These are phyloP conservation scores for Coremacera marginata DNA, from an alignment of 2,888 invertebrate genomes.

Conservation along the genomic window DNA sequence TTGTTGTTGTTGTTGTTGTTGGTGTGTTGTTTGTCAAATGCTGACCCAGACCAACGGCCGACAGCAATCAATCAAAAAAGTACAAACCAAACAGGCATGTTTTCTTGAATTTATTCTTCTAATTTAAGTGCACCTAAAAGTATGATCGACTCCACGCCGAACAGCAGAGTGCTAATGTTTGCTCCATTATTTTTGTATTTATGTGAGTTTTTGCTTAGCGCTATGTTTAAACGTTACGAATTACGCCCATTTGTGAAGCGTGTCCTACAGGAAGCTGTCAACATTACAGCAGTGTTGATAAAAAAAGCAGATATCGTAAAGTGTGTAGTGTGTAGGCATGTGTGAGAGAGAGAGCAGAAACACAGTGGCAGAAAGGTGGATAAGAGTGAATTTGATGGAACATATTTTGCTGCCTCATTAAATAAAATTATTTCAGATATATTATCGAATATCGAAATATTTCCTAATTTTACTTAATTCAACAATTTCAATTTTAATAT, in stretches of 20 bases:
- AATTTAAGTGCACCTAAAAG: conserved; percentile 1
- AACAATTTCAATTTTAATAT: too few species aligned
- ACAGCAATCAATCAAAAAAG: conserved; percentile 33
- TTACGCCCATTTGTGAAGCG: conserved; percentile 5
- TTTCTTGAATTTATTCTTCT: neutral
- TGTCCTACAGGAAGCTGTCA: too few species aligned
- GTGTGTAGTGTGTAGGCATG: too few species aligned
- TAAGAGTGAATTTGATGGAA: too few species aligned
- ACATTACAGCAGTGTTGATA: too few species aligned
- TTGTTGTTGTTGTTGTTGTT: neutral
- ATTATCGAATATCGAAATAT: too few species aligned
- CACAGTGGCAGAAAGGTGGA: too few species aligned
- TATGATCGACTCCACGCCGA: neutral
- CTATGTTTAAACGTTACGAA: conserved; percentile 28
- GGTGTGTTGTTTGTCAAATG: neutral
- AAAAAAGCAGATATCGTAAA: too few species aligned
- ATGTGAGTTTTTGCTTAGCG: neutral
- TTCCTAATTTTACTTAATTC: too few species aligned
- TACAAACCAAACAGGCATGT: neutral
- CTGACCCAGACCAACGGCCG: neutral
- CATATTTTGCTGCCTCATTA: too few species aligned
- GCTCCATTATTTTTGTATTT: conserved; percentile 34
- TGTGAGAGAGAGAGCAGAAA: too few species aligned
- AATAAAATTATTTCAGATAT: too few species aligned
- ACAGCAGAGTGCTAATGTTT: conserved; percentile 32